Base-by-base conservation (phyloP, 2,113 vertebrate species). In the Petrocephalus microphthalmus region DNA sequence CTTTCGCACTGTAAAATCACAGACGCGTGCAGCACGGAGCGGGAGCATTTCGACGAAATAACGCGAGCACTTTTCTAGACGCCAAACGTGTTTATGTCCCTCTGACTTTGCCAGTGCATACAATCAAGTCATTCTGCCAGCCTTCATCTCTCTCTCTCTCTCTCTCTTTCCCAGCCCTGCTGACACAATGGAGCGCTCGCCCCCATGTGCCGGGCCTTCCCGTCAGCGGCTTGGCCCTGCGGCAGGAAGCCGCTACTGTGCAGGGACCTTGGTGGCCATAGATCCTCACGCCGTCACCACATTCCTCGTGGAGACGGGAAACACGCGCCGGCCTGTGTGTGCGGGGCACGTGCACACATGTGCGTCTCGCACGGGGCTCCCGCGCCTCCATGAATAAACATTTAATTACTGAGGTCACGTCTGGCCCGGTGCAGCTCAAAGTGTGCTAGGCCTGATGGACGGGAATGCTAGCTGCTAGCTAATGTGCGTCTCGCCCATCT, bases 241-340 rank as follows among this genome's bases (percentile, higher is more conserved):
- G 25, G 60, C 87, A 88, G 87, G 74, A 83, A 60, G 78, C 37
- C 5, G 53, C 74, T 52, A 25, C 74, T 49, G 29, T 17, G 78
- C 53, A 64, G 87, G 78, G 54, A 57, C 42, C 78, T 57, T 53
- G 87, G 53, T 42, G n/a, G 25, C 78, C 87, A 7, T 60, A 78
- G 37, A 84, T 45, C 53, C 53, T 60, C 5, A 60, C 60, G 53
- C 87, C 78, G 22, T 88, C 87, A 88, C 82, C 87, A 60, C 54
- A 88, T 88, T 88, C 87, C 53, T 57, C 53, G 37, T 3, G 19
- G 42, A 42, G 60, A 67, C 87, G 84, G 54, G 83, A 85, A 90
- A 84, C 42, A 49, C 64, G 5, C 45, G 0, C n/a, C 19, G 37
- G 33, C n/a, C 54, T n/a, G 29, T 45, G 47, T 78, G 88, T 1